Conservation (phyloP, 2,888 invertebrate species). For the Ennomos erosarius region DNA sequence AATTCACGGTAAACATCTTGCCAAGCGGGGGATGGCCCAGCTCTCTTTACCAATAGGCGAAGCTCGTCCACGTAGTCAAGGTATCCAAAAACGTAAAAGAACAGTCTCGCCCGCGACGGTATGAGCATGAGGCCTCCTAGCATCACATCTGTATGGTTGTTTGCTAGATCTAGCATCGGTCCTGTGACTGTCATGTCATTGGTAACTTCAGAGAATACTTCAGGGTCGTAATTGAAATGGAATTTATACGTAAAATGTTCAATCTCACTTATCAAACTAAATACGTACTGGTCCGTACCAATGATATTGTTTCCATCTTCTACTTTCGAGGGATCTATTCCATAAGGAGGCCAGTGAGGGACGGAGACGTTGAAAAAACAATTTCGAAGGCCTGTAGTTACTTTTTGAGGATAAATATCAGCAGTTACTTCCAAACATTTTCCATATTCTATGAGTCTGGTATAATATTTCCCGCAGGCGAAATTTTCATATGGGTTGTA, state of each 20-base stretch:
- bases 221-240: conserved; percentile 42
- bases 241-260: conserved; percentile 57
- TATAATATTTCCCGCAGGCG: conserved; percentile 62
- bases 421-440: conserved; percentile 45
- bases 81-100: conserved; percentile 52
- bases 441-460: conserved; percentile 53
- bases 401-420: conserved; percentile 52
- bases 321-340: conserved; percentile 42
- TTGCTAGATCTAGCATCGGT: conserved; percentile 41
- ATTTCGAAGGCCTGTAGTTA: conserved; percentile 52
- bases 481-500: conserved; percentile 67
- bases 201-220: conserved; percentile 47
- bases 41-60: conserved; percentile 52
- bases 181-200: conserved; percentile 51
- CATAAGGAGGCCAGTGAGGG: conserved; percentile 60
- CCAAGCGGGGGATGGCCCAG: conserved; percentile 46
- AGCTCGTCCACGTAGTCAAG: conserved; percentile 54
- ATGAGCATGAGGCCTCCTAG: conserved; percentile 48
- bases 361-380: conserved; percentile 56
- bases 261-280: conserved; percentile 53
- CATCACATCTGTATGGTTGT: conserved; percentile 44
- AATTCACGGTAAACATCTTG: conserved; percentile 58
- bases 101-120: conserved; percentile 42
- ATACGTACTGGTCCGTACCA: conserved; percentile 51
- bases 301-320: conserved; percentile 9